Base-by-base conservation (phyloP, 2,113 vertebrate species). In the Solea senegalensis region DNA sequence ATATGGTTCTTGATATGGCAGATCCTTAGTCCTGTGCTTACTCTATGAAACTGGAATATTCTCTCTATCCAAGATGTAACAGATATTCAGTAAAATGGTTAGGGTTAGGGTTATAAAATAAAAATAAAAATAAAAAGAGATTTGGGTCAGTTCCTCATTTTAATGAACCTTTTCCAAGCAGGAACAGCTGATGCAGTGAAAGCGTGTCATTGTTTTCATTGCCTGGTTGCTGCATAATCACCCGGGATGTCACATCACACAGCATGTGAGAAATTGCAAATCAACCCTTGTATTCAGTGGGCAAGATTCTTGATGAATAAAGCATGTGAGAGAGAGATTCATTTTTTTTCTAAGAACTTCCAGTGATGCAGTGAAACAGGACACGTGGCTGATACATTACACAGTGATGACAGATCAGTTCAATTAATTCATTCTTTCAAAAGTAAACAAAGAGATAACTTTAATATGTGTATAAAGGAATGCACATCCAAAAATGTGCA, bases 261-360 rank as follows among this genome's bases (percentile, higher is more conserved):
- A 76, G 57, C 78, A 73, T 72, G 78, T 82, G 68, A 76, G 65
- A 67, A 48, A 60, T 72, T 67, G 76, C 51, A 74, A 76, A 76
- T 67, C 3, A 0, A 58, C 62, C 39, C 65, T 63, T 78, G 58
- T 5, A 71, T 72, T 40, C 68, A 76, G 58, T 5, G 41, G 53
- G 61, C 12, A 49, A 77, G 60, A 51, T 72, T 69, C 55, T 79
- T 78, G 61, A 63, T 57, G n/a, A 78, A 2, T 10, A 7, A 49
- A 69, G 28, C 78, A 78, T 85, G 71, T 83, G 82, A 86, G 50
- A 46, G 13, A 58, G 39, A 80, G 28, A 2, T 43, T 1, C n/a
- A 58, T 9, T 48, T 52, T 70, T 27, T 52, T 58, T 46, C 8
- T 12, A 15, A 27, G 15, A 66, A 21, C 3, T 15, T 61, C 21